Evolutionary conservation across 2,888 invertebrate genomes (phyloP), one percentile per base, ranked within the genome.

Genomic region (Polydrusus tereticollis): DNA sequence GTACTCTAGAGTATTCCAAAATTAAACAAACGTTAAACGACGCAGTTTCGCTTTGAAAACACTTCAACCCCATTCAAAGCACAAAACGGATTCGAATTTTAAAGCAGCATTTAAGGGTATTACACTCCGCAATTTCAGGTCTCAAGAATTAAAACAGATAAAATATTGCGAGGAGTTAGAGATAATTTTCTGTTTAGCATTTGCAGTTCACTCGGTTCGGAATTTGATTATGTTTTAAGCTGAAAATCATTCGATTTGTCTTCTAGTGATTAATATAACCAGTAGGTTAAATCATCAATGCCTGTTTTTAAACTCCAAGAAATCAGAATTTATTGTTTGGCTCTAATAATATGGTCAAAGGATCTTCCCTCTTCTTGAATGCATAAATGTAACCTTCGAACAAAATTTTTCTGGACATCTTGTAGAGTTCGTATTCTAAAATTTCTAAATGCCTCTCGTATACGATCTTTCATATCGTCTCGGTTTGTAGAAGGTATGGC

Each of bases 11-110:
- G 29, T 55, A 29, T 29, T 18, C 52, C 6, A 18, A 29, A 16
- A 18, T 29, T 29, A 50, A 55, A 29, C 52, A 14, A 18, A 29
- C 29, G 29, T 29, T 29, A 50, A 55, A 29, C 29, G 52, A 29
- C 18, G 29, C 16, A 55, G 29, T 55, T 55, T 55, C 52, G 29
- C 5, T 55, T 29, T 29, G 18, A 18, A 55, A 55, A 29, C 52
- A 55, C 18, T 55, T 55, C 5, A 55, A 55, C 29, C 52, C 52
- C 7, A 29, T 55, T 55, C 52, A 55, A 18, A 55, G 52, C 52
- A 55, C 29, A 55, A 55, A 55, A 55, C 29, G 52, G 52, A 55
- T 55, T 55, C 29, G 29, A 18, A 55, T 55, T 55, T 33, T 29
- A 55, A 55, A 55, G 52, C 52, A 18, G 52, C 14, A 55, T 55